Conservation (phyloP, 1,140 invertebrate species). For the Homarus americanus region DNA sequence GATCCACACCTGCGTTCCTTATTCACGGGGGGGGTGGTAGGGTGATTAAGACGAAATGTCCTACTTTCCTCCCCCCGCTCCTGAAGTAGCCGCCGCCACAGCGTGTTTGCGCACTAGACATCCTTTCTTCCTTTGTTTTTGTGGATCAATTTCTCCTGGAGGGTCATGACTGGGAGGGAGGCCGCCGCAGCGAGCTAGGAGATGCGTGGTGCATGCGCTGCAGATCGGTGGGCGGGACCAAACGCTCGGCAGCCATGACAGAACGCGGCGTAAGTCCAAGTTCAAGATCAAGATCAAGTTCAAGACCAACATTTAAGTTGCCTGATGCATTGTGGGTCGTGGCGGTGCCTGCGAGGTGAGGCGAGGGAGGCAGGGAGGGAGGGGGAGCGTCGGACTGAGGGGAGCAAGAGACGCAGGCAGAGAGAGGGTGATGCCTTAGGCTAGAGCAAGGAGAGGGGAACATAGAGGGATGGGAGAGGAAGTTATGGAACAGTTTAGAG, state of each 20-base stretch:
- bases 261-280: slow-evolving; percentile 39
- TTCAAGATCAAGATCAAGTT: slow-evolving; percentile 47
- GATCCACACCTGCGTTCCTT: neutral
- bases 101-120: neutral
- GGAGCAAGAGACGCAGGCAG: neutral
- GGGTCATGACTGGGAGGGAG: neutral
- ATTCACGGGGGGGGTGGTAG: too few species aligned
- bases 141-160: slow-evolving; percentile 24
- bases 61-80: too few species aligned
- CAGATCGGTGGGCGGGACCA: neutral
- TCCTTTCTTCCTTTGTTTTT: slow-evolving; percentile 29
- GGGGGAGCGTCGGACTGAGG: neutral
- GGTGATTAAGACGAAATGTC: too few species aligned
- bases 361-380: slow-evolving; percentile 9
- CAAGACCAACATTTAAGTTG: slow-evolving; percentile 47
- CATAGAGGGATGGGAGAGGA: neutral
- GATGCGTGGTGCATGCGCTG: neutral
- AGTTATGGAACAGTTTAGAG: neutral
- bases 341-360: slow-evolving; percentile 9
- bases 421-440: neutral
- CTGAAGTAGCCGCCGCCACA: too few species aligned
- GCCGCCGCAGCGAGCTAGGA: neutral
- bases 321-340: slow-evolving; percentile 20
- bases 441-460: neutral
- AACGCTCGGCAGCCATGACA: neutral